A percentile compares a stretch with the other conserved stretches of the same genome.
These are phyloP conservation scores for Drosophila takahashii DNA, from an alignment of 1,140 invertebrate genomes.

Conservation along the genomic window DNA sequence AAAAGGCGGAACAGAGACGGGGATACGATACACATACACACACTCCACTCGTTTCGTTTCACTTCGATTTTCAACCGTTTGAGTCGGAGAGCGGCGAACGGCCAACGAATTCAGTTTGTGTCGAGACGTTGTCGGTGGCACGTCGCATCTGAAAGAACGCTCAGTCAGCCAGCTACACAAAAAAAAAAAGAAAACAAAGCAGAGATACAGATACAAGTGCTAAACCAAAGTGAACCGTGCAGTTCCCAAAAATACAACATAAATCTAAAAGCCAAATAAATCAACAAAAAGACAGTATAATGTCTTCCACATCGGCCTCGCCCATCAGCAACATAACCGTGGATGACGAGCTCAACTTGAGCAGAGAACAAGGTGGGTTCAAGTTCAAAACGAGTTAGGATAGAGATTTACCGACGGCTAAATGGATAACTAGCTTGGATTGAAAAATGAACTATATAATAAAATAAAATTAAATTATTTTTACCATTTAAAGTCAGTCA, in stretches of 20 bases:
- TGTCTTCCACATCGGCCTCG: slow-evolving; percentile 84
- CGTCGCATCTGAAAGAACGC: slow-evolving; percentile 65
- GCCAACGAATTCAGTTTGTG: slow-evolving; percentile 74
- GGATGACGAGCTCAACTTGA: slow-evolving; percentile 81
- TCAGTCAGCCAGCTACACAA: slow-evolving; percentile 6
- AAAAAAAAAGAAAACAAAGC: slow-evolving; percentile 16
- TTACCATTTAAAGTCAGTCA: too few species aligned
- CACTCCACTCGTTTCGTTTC: slow-evolving; percentile 32
- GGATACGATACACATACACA: slow-evolving; percentile 24
- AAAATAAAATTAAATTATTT: too few species aligned
- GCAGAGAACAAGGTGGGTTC: slow-evolving; percentile 81
- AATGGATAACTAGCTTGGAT: slow-evolving; percentile 13
- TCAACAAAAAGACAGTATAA: slow-evolving; percentile 64
- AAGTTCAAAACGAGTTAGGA: neutral
- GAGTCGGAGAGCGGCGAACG: slow-evolving; percentile 70
- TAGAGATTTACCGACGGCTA: slow-evolving; percentile 58
- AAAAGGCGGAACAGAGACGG: slow-evolving; percentile 34
- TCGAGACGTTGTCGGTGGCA: slow-evolving; percentile 78
- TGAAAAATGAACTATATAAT: too few species aligned
- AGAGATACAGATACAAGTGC: slow-evolving; percentile 21
- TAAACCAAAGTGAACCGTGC: slow-evolving; percentile 5
- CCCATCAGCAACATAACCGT: slow-evolving; percentile 84
- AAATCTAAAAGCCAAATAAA: slow-evolving; percentile 30
- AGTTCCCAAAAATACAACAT: neutral
- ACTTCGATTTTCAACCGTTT: slow-evolving; percentile 65